Evolutionary conservation across 2,113 vertebrate genomes (phyloP), one percentile per base, ranked within the genome.

Genomic region (Xenopus borealis): DNA sequence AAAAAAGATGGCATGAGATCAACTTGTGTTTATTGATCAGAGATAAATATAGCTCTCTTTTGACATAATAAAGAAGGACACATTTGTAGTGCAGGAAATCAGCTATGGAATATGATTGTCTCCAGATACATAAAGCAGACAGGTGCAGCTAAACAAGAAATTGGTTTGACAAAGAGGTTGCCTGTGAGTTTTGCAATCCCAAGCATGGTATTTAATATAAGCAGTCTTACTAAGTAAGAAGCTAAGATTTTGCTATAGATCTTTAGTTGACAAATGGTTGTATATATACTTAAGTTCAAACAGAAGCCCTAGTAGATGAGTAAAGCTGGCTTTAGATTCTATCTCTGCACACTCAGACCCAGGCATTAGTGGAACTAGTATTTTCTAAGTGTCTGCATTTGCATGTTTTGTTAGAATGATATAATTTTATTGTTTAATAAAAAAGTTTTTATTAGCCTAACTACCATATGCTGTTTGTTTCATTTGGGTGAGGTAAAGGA

Each of bases 91-190:
- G 7, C 12, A 55, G 53, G 53, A 55, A 55, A 55, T 55, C 16
- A 55, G 53, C 14, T n/a, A 7, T 4, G 16, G 53, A 55, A 55
- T 16, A 17, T 55, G 14, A 55, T 55, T 55, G 53, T 55, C 14
- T 55, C 17, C 53, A 55, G 53, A 55, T 55, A 55, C 53, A 55
- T 55, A 16, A n/a, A 55, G 53, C 17, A 55, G 53, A 55, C 53
- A 55, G 53, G 53, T 55, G 53, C 53, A 55, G 53, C 53, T 55
- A 55, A 55, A 55, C 53, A 55, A 16, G n/a, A 55, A 55, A 55
- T 3, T n/a, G 17, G 53, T 55, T 55, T 55, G 7, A n/a, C 53
- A 55, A n/a, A 55, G 53, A 55, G 16, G 7, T 9, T 55, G 53
- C 3, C 53, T 55, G 53, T 55, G 53, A 55, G 17, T 55, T 55